Evolutionary conservation across 1,140 invertebrate species (phyloP).

Genomic region (Latrodectus geometricus): DNA sequence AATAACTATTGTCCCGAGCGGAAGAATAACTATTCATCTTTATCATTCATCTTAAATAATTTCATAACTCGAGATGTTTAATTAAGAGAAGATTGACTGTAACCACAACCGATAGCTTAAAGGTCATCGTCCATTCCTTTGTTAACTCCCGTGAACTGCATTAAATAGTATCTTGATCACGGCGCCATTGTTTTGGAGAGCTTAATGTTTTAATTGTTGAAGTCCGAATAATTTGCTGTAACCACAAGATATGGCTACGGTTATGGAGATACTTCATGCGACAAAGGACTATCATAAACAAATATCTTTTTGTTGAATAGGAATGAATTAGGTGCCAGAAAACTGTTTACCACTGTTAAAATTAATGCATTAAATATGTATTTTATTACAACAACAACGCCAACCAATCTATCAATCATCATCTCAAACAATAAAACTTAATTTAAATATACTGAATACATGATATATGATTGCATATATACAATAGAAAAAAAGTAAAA

Average conservation of each 20-base stretch:
- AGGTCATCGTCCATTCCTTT: neutral
- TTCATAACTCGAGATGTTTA: neutral
- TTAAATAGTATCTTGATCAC: neutral
- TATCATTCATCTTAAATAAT: neutral
- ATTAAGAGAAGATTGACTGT: neutral
- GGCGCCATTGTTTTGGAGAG: neutral
- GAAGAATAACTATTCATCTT: neutral
- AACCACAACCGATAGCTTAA: neutral
- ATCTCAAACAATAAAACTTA: too few species aligned
- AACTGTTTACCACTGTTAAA: too few species aligned
- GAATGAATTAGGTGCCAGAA: too few species aligned
- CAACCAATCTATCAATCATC: too few species aligned
- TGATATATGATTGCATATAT: too few species aligned
- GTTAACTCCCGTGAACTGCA: neutral
- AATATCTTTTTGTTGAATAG: too few species aligned
- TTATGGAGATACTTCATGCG: neutral
- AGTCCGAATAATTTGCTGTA: conserved; percentile 1
- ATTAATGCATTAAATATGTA: too few species aligned
- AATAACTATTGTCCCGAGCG: too few species aligned
- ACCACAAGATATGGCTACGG: neutral
- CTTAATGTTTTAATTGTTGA: conserved; percentile 49
- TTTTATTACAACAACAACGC: too few species aligned
- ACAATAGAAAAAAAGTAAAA: too few species aligned
- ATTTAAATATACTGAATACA: too few species aligned
- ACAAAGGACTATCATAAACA: too few species aligned